A percentile compares a stretch with the other conserved stretches of the same genome.
phyloP scores from a whole-genome alignment of 2,797 vertebrate species.

The Hemibagrus guttatus region DNA sequence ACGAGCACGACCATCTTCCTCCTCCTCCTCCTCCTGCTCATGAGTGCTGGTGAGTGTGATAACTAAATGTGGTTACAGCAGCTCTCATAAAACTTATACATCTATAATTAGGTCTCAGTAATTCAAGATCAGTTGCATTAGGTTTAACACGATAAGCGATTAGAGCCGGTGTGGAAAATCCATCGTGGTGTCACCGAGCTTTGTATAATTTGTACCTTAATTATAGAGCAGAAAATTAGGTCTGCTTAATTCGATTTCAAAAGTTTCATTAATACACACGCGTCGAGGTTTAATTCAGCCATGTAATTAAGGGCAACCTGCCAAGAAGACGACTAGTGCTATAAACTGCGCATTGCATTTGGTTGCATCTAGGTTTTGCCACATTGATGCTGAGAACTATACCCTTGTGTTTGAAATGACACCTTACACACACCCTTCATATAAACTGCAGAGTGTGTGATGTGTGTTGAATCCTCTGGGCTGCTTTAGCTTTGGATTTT shows the following conservation, averaged over 20 bases:
- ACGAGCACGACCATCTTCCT: slow-evolving; percentile 6
- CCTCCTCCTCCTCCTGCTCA: slow-evolving; percentile 17
- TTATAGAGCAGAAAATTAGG: slow-evolving; percentile 27
- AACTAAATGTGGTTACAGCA: neutral
- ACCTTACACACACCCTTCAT: neutral
- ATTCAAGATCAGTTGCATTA: slow-evolving; percentile 11
- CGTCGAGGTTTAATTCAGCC: neutral
- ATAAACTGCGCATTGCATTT: neutral
- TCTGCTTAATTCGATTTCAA: slow-evolving; percentile 26
- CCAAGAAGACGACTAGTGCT: neutral
- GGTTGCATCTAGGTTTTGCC: neutral
- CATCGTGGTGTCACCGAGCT: slow-evolving; percentile 15
- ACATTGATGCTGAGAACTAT: neutral
- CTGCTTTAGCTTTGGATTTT: neutral
- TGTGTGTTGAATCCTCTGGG: too few relatives aligned
- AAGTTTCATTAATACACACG: slow-evolving; percentile 37
- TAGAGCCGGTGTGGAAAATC: neutral
- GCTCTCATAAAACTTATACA: neutral
- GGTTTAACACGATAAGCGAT: slow-evolving; percentile 7
- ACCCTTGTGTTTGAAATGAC: neutral
- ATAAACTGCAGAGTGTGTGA: neutral
- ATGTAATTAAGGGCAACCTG: slow-evolving; percentile 12
- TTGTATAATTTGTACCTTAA: slow-evolving; percentile 20
- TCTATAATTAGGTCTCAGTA: neutral
- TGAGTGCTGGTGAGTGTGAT: slow-evolving; percentile 37